Evolutionary conservation across 2,888 invertebrate genomes (phyloP), one percentile per base, ranked within the genome.

Genomic region (Gymnocheta viridis): DNA sequence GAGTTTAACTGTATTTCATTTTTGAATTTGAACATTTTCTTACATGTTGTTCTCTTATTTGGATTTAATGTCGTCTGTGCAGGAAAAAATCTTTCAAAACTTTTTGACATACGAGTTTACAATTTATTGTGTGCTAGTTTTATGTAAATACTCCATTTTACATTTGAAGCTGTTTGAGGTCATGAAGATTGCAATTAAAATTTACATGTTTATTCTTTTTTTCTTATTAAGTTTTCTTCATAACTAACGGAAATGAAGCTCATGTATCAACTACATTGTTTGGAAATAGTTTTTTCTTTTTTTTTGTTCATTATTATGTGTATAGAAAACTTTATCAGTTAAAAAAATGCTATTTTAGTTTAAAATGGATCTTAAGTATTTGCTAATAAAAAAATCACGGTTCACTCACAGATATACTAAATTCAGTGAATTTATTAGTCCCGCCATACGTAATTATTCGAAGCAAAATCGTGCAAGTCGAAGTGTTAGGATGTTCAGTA

Each of bases 41-140:
- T 51, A n/a, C 22, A 17, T 47, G 29, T 51, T 62, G 54, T 41
- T 12, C 41, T 47, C 19, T 10, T n/a, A 47, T 14, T 35, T 29
- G 19, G 19, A 38, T 64, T 6, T 47, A 7, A 69, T 69, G 19
- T 62, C 51, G 76, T 76, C 78, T 79, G 58, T 47, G 41, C 82
- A 79, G 82, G 82, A 83, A 83, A 79, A 60, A 62, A 79, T 79
- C 64, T 49, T 79, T 83, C 82, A 83, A 67, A 83, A 81, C 76
- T 77, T 77, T 49, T 51, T 84, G 84, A 76, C 81, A 70, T 77
- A 70, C 66, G 69, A 47, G 54, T 77, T 70, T 24, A 47, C 38
- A 54, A 70, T 82, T 82, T 77, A 82, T 64, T 41, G 69, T 51
- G 70, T 77, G 82, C 19, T 22, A 64, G 54, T 77, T 77, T 82